Evolutionary conservation across 2,797 vertebrate species (phyloP).

Genomic region (Onychomys torridus): DNA sequence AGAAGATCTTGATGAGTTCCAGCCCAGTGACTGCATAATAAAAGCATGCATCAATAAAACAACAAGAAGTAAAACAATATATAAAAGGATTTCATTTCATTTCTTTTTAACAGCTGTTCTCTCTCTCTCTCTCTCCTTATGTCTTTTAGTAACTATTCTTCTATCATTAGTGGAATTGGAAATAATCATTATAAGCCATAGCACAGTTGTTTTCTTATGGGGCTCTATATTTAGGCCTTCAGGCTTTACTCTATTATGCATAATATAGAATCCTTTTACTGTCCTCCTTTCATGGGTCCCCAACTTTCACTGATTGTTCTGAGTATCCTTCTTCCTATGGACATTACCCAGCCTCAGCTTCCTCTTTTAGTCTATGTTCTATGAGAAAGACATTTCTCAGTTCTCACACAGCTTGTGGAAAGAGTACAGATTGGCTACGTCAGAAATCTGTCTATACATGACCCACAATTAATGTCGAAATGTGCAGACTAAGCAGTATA

Average conservation of each 20-base stretch:
- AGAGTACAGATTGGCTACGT: background rate
- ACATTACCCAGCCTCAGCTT: background rate
- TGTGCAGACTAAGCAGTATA: background rate
- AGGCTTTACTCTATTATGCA: background rate
- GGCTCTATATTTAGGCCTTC: background rate
- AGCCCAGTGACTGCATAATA: background rate
- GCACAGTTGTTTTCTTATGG: background rate
- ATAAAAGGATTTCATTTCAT: background rate
- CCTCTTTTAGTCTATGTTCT: background rate
- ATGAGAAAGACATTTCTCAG: background rate
- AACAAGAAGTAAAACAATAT: background rate
- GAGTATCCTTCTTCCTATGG: background rate
- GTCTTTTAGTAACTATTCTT: background rate
- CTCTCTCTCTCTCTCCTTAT: too few species aligned
- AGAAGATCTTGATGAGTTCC: background rate
- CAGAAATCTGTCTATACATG: background rate
- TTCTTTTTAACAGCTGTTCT: background rate
- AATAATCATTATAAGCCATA: background rate
- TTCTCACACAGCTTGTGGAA: background rate
- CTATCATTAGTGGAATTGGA: background rate
- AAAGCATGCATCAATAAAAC: background rate
- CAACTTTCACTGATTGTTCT: background rate
- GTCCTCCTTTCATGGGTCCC: background rate
- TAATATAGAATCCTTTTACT: background rate
- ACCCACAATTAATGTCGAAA: background rate